Evolutionary conservation across 2,113 vertebrate species (phyloP), one percentile per base, ranked within the genome.

Genomic region (Rana temporaria): DNA sequence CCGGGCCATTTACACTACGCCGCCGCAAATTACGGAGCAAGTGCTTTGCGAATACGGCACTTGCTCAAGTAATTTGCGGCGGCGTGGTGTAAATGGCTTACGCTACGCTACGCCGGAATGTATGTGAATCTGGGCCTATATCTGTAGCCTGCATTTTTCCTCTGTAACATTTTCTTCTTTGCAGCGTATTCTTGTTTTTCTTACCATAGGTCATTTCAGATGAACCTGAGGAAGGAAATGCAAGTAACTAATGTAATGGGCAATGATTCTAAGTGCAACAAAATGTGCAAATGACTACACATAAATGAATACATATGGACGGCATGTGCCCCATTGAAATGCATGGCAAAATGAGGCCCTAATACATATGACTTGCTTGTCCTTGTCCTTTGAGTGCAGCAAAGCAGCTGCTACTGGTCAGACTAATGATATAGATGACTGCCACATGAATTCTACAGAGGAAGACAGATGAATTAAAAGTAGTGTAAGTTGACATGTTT

Each of bases 361-460:
- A 83, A 59, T 22, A 76, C 63, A 76, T 74, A 83, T 68, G 73
- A 56, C 70, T 67, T 60, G 6, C 66, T 75, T 74, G 70, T 75
- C 64, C 18, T 65, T 73, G 19, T 56, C 79, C 72, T 83, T 18
- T 60, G 63, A 83, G 64, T 48, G 76, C 24, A 73, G 84, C 84
- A 71, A 87, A 86, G 62, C 6, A 78, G 72, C 84, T 81, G 71
- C 57, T 84, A 32, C 62, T 24, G 53, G n/a, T 78, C 55, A 73
- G 32, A 18, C 11, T 84, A 85, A 87, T 74, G 86, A 86, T 88
- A 14, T 87, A 15, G 48, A 55, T 15, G n/a, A 79, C 85, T 84
- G 88, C 55, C 83, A 64, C 2, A 0, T 56, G 79, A 38, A 81
- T 79, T 76, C 69, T 56, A 38, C 59, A 83, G 71, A 67, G 63